Evolutionary conservation across 2,113 vertebrate genomes (phyloP).

Genomic region (Syngnathoides biaculeatus): DNA sequence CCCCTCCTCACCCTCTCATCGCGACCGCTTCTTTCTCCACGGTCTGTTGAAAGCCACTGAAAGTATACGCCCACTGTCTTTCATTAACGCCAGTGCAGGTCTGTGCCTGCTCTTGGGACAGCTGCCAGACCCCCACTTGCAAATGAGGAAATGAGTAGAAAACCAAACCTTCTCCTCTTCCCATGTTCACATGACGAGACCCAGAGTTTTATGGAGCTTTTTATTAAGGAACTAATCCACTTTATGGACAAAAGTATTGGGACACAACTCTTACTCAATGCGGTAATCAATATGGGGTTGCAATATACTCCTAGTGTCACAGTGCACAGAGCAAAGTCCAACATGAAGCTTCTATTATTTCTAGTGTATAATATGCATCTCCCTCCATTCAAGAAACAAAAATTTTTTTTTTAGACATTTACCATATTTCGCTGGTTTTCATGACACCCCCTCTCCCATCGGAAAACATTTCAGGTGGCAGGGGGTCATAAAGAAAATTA

Average conservation of each 20-base stretch:
- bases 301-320: no score
- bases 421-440: no score
- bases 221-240: slow-evolving; percentile 1
- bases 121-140: slow-evolving; percentile 31
- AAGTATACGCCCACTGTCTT: slow-evolving; percentile 56
- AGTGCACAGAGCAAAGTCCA: no score
- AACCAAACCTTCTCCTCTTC: slow-evolving; percentile 12
- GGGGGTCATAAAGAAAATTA: no score
- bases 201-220: slow-evolving; percentile 4
- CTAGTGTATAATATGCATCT: no score
- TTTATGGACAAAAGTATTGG: neutral
- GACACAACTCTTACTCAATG: neutral
- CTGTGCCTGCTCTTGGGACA: slow-evolving; percentile 48
- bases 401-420: no score
- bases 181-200: neutral
- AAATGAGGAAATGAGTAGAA: slow-evolving; percentile 30
- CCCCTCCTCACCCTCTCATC: neutral
- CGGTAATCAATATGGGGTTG: neutral
- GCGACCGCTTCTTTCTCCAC: slow-evolving; percentile 23
- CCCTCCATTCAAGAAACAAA: no score
- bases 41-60: slow-evolving; percentile 46
- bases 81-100: slow-evolving; percentile 55
- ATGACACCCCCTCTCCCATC: no score
- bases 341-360: no score
- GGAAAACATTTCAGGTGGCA: no score